Base-by-base conservation (phyloP, 2,888 invertebrate species). In the Trachelus troglodyta region DNA sequence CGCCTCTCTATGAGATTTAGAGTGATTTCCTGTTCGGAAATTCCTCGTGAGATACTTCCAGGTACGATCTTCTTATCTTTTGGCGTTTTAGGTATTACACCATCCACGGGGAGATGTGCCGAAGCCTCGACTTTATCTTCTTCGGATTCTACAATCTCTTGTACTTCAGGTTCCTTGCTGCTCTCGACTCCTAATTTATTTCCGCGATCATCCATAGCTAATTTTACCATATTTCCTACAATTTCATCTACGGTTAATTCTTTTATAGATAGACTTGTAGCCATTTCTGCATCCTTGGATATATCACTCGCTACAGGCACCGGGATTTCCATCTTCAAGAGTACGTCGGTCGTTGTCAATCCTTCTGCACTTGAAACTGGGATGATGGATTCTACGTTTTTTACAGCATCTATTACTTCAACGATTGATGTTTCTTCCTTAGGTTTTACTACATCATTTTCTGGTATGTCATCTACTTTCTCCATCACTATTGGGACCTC, bases 221-320 rank as follows among this genome's bases (percentile, higher is more conserved):
- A 75, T 73, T 78, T 78, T 40, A 76, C 56, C 40, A 56, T 71
- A 68, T 79, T 74, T 76, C 35, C 79, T 33, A 87, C 77, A 76
- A 86, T 87, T n/a, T 86, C 87, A 56, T 87, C 87, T 40, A 85
- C 79, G 12, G 79, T 85, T n/a, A 87, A 81, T 77, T 87, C 87
- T 34, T 12, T 31, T 6, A 34, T 12, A 30, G 40, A 34, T 31
- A 69, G 69, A 35, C 33, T 77, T 68, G 15, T 69, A n/a, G n/a
- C 69, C 69, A n/a, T 37, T 30, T 40, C 77, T 31, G 56, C 12
- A 33, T 23, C 12, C n/a, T 33, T 56, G 34, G 40, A 34, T 30
- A 74, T n/a, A 31, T 34, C 34, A 34, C 34, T 74, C 4, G 1
- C 9, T 35, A n/a, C 31, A 34, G 31, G n/a, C 35, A 23, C 30